phyloP scores from a whole-genome alignment of 2,797 vertebrate genomes.

The Petrocephalus sullivani region DNA sequence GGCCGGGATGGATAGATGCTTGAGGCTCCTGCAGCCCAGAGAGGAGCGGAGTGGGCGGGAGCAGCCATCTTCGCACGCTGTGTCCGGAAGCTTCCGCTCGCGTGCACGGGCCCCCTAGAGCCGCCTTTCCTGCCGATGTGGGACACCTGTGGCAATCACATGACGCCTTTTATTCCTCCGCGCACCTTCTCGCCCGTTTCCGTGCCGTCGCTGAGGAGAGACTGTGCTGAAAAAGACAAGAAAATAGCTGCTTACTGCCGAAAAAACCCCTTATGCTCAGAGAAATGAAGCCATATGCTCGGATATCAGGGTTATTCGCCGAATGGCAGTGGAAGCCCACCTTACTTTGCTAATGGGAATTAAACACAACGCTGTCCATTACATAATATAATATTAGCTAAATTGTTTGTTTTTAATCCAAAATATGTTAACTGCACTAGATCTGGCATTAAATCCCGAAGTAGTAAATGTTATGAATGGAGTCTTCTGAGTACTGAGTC shows the following conservation, averaged over 20 bases:
- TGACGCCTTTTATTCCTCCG: neutral
- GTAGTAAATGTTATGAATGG: neutral
- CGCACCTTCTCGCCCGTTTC: neutral
- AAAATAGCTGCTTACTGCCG: constrained; percentile 41
- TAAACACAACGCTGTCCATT: constrained; percentile 31
- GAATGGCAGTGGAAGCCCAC: constrained; percentile 6
- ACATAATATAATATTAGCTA: constrained; percentile 28
- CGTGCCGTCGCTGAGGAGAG: neutral
- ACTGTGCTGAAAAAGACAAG: constrained; percentile 11
- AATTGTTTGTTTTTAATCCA: neutral
- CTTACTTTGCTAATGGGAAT: constrained; percentile 36
- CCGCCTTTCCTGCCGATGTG: neutral
- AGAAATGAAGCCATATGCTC: constrained; percentile 52
- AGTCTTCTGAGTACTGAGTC: too few relatives aligned
- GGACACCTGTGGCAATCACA: neutral
- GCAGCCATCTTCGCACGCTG: neutral
- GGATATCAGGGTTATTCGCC: constrained; percentile 32
- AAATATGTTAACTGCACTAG: neutral
- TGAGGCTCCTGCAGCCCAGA: neutral
- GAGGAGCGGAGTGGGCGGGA: neutral
- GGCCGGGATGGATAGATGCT: neutral
- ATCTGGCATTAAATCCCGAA: neutral
- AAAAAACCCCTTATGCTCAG: constrained; percentile 38
- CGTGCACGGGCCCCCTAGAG: neutral
- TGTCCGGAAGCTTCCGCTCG: neutral